Percentiles rank a stretch among this genome's conserved stretches.
Conservation (phyloP, 2,113 vertebrate genomes). For the Saimiri boliviensis region DNA sequence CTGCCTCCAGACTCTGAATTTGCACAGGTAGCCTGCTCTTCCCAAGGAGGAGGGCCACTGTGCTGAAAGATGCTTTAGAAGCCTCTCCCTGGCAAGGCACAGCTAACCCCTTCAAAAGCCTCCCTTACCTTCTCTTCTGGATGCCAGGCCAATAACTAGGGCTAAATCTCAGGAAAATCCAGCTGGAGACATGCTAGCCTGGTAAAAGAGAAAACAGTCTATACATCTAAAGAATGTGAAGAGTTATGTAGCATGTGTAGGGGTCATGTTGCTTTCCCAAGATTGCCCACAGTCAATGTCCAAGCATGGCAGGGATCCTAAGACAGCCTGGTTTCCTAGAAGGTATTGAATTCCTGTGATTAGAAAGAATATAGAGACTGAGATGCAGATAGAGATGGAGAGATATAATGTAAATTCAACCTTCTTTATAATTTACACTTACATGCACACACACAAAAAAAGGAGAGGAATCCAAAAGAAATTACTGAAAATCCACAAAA, state of each 20-base stretch:
- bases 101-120: not conserved
- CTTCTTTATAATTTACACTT: not conserved
- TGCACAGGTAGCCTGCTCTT: not conserved
- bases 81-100: not conserved
- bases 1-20: not conserved
- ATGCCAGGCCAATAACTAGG: not conserved
- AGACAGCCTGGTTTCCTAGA: not conserved
- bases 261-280: not conserved
- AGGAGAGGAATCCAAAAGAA: not conserved
- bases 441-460: accelerated
- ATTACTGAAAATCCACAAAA: not conserved
- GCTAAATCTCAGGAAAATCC: not conserved
- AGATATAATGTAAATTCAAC: not conserved
- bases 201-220: not conserved
- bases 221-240: not conserved
- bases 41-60: not conserved
- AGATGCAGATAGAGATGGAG: not conserved
- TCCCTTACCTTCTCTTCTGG: no score
- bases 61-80: not conserved
- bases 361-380: not conserved
- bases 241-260: not conserved
- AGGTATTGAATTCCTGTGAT: not conserved
- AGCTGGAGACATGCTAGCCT: not conserved
- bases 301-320: not conserved
- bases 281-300: not conserved